Conservation (phyloP, 2,797 vertebrate genomes). For the Sandelia bainsii region DNA sequence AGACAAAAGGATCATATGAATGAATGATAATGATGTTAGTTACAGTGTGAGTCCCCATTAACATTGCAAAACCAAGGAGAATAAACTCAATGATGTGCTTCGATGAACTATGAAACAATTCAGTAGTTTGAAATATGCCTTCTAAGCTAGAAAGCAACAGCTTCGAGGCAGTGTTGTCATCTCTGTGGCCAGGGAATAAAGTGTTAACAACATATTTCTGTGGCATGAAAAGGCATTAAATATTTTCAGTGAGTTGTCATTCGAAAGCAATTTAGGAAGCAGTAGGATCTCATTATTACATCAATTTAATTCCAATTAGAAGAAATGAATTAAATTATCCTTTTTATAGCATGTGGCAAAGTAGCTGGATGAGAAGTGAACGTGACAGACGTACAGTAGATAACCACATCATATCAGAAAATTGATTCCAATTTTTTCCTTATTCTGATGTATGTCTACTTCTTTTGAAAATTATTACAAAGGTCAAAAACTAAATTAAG, state of each 20-base stretch:
- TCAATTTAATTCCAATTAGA: slow-evolving; percentile 79
- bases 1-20: slow-evolving; percentile 38
- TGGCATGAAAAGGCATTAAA: slow-evolving; percentile 46
- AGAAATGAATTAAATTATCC: slow-evolving; percentile 76
- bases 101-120: slow-evolving; percentile 73
- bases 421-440: slow-evolving; percentile 38
- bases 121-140: slow-evolving; percentile 64
- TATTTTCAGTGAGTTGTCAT: slow-evolving; percentile 62
- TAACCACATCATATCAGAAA: slow-evolving; percentile 54
- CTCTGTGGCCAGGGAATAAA: slow-evolving; percentile 45
- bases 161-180: slow-evolving; percentile 33
- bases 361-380: slow-evolving; percentile 59
- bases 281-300: slow-evolving; percentile 76
- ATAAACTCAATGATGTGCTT: slow-evolving; percentile 76
- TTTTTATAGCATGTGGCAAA: slow-evolving; percentile 70
- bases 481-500: slow-evolving; percentile 55
- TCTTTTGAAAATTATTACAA: slow-evolving; percentile 35
- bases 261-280: slow-evolving; percentile 74
- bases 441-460: slow-evolving; percentile 35
- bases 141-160: slow-evolving; percentile 56
- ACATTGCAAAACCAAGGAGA: slow-evolving; percentile 54
- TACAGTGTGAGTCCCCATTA: slow-evolving; percentile 56
- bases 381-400: slow-evolving; percentile 41
- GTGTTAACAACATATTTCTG: slow-evolving; percentile 62
- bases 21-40: slow-evolving; percentile 40